These are phyloP conservation scores for Muricea muricata DNA, from an alignment of 92 coral and sea anemone species.

Conservation along the genomic window DNA sequence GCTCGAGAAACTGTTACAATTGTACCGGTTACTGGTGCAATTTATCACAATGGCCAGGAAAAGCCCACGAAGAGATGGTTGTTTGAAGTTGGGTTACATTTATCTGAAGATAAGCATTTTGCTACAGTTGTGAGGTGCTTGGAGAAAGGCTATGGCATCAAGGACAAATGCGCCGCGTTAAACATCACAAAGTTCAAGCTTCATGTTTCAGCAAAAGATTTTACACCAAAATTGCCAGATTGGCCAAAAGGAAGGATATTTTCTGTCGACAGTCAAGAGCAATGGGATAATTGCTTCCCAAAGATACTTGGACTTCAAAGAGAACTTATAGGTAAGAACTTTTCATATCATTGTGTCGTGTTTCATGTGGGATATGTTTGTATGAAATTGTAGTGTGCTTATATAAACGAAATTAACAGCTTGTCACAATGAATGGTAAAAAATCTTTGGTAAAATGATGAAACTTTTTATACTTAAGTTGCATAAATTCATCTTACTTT, in stretches of 20 bases:
- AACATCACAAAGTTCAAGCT: constrained; percentile 59
- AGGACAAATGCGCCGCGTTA: constrained; percentile 55
- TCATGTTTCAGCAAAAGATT: constrained; percentile 60
- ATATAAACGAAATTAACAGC: no score
- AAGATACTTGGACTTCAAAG: constrained; percentile 44
- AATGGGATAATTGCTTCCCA: constrained; percentile 52
- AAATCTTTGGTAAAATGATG: no score
- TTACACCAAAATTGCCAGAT: constrained; percentile 56
- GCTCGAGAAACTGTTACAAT: constrained; percentile 54
- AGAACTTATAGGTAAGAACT: constrained; percentile 56
- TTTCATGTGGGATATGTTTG: no score
- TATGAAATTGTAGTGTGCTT: no score
- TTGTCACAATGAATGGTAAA: no score
- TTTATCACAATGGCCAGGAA: constrained; percentile 61
- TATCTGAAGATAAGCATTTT: constrained; percentile 51
- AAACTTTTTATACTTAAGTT: no score
- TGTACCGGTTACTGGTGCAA: constrained; percentile 62
- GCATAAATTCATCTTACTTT: no score
- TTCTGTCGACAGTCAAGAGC: constrained; percentile 47
- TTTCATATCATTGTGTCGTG: no score
- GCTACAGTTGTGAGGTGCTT: constrained; percentile 58
- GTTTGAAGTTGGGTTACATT: constrained; percentile 48
- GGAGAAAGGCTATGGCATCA: constrained; percentile 65
- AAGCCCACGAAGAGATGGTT: constrained; percentile 65
- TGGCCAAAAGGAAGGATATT: constrained; percentile 55